Conservation (phyloP, 2,797 vertebrate genomes). For the Holocentrus rufus region DNA sequence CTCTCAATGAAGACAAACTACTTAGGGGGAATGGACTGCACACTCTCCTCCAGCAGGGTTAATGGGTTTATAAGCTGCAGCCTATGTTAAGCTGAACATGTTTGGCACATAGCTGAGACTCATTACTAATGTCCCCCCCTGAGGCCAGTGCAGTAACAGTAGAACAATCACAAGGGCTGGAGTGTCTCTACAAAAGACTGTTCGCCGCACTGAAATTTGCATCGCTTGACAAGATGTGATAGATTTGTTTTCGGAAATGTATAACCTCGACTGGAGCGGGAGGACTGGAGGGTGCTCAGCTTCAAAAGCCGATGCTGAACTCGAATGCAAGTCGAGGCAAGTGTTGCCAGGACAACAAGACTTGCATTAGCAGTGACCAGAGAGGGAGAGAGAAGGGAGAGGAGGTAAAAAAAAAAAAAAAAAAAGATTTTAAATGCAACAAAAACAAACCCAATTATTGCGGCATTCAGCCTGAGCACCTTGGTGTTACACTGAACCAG, state of each 20-base stretch:
- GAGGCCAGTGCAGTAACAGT: constrained; percentile 7
- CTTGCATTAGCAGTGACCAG: not conserved
- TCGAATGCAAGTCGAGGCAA: not conserved
- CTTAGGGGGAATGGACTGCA: not conserved
- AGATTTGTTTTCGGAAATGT: not conserved
- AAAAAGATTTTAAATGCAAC: not conserved
- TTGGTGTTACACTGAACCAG: constrained; percentile 26
- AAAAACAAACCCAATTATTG: constrained; percentile 1
- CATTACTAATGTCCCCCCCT: constrained; percentile 29
- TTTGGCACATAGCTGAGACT: constrained; percentile 47
- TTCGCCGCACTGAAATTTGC: not conserved
- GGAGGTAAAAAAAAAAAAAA: not conserved
- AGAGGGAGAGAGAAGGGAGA: not conserved
- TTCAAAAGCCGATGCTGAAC: not conserved
- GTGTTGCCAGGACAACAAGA: not conserved
- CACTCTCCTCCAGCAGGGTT: constrained; percentile 25
- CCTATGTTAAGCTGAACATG: constrained; percentile 44
- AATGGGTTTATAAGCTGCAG: constrained; percentile 52
- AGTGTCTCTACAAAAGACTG: not conserved
- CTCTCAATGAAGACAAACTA: constrained; percentile 10
- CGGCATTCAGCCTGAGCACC: not conserved
- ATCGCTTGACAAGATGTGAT: not conserved
- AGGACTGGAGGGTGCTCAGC: not conserved
- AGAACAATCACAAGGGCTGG: constrained; percentile 10
- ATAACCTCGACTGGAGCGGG: not conserved